Evolutionary conservation across 2,888 invertebrate genomes (phyloP).

Genomic region (Phragmatobia fuliginosa): DNA sequence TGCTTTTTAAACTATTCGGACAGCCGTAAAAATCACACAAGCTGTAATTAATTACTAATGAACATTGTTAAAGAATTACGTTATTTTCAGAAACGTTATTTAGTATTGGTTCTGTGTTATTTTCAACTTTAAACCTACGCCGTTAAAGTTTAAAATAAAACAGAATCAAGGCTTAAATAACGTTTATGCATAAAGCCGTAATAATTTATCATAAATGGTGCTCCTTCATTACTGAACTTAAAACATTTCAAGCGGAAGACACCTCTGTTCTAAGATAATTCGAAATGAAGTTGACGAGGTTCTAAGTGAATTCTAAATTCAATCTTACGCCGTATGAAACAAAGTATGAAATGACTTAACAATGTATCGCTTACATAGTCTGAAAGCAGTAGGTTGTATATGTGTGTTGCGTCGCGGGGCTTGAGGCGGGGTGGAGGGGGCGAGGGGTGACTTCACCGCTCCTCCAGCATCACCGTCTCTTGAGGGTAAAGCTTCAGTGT

Average conservation of each 20-base stretch:
- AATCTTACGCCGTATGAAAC: background rate
- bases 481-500: constrained; percentile 96
- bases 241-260: background rate
- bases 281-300: background rate
- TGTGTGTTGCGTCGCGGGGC: constrained; percentile 9
- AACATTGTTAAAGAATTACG: background rate
- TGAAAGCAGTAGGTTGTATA: constrained; percentile 10
- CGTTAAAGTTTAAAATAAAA: too few relatives aligned
- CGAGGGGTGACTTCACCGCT: constrained; percentile 89
- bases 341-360: background rate
- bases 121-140: too few relatives aligned
- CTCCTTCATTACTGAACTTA: background rate
- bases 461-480: constrained; percentile 97
- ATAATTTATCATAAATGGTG: background rate
- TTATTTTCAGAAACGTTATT: too few relatives aligned
- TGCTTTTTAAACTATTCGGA: background rate
- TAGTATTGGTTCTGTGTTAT: too few relatives aligned
- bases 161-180: too few relatives aligned
- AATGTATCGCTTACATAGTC: constrained; percentile 15
- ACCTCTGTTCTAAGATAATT: background rate
- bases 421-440: background rate
- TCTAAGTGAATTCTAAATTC: background rate
- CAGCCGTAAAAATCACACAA: background rate
- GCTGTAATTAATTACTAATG: background rate
- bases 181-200: too few relatives aligned